phyloP scores from a whole-genome alignment of 2,113 vertebrate species.

The Labeo catla region DNA sequence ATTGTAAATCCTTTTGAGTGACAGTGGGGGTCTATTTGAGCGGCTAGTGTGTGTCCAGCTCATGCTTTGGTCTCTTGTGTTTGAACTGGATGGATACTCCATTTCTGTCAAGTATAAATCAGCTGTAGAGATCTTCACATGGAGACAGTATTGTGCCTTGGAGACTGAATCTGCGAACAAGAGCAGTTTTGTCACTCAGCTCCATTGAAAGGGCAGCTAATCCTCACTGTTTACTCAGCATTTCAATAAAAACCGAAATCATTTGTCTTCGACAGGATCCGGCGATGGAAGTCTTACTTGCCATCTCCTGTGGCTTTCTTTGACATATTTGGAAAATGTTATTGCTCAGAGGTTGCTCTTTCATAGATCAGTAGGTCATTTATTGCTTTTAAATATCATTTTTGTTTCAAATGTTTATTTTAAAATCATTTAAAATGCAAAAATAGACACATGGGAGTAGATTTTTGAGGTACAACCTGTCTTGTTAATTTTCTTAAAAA shows the following conservation, averaged over 20 bases:
- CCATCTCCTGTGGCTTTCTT: slow-evolving; percentile 1
- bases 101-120: slow-evolving; percentile 1
- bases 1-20: slow-evolving; percentile 32
- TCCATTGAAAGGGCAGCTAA: slow-evolving; percentile 27
- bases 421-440: background rate
- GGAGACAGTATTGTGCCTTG: background rate
- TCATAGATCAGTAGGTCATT: background rate
- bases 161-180: slow-evolving; percentile 19
- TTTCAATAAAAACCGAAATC: slow-evolving; percentile 29
- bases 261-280: slow-evolving; percentile 24
- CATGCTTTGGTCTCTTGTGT: background rate
- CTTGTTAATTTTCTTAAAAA: too few relatives aligned
- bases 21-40: slow-evolving; percentile 23
- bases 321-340: background rate
- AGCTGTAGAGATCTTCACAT: slow-evolving; percentile 13
- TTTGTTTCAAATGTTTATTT: background rate
- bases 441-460: background rate
- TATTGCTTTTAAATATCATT: background rate
- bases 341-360: background rate
- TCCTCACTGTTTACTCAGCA: slow-evolving; percentile 35
- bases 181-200: background rate
- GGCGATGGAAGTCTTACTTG: slow-evolving; percentile 29
- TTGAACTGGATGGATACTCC: slow-evolving; percentile 7
- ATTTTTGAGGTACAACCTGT: too few relatives aligned
- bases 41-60: slow-evolving; percentile 27